These are phyloP conservation scores for Aphelenchoides bicaudatus DNA, from an alignment of 2,888 invertebrate species.

Conservation along the genomic window DNA sequence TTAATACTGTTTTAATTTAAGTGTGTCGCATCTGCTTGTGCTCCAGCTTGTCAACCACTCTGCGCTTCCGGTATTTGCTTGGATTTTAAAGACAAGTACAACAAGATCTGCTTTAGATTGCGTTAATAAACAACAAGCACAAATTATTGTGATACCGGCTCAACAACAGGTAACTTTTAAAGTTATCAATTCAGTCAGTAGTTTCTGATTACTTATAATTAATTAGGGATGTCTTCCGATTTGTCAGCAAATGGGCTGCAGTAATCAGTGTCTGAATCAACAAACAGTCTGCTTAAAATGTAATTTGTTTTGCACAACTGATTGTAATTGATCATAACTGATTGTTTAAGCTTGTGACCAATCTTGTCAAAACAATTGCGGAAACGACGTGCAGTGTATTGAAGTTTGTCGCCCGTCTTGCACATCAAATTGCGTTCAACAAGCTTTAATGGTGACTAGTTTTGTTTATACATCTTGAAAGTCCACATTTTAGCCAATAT, in stretches of 20 bases:
- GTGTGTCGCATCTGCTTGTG: constrained; percentile 22
- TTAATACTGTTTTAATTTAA: constrained; percentile 2
- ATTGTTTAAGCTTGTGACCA: constrained; percentile 42
- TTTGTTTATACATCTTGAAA: neutral
- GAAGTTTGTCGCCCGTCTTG: constrained; percentile 34
- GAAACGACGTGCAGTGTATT: constrained; percentile 33
- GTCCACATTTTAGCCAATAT: neutral
- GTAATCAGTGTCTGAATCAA: constrained; percentile 1
- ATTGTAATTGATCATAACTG: constrained; percentile 43
- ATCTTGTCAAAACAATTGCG: constrained; percentile 48
- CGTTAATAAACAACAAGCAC: constrained; percentile 34
- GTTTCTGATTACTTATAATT: too few species aligned
- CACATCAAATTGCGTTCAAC: constrained; percentile 30
- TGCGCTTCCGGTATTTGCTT: constrained; percentile 5
- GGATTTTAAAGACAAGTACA: neutral
- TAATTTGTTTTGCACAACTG: constrained; percentile 23
- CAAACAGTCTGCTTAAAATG: neutral
- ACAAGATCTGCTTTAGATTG: constrained; percentile 24
- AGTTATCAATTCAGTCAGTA: too few species aligned
- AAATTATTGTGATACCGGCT: constrained; percentile 24
- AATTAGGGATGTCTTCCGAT: constrained; percentile 5
- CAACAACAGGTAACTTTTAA: too few species aligned
- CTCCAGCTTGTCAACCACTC: constrained; percentile 26
- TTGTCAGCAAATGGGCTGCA: neutral
- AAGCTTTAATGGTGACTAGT: constrained; percentile 24